phyloP scores from a whole-genome alignment of 2,797 vertebrate genomes.

The Enoplosus armatus region DNA sequence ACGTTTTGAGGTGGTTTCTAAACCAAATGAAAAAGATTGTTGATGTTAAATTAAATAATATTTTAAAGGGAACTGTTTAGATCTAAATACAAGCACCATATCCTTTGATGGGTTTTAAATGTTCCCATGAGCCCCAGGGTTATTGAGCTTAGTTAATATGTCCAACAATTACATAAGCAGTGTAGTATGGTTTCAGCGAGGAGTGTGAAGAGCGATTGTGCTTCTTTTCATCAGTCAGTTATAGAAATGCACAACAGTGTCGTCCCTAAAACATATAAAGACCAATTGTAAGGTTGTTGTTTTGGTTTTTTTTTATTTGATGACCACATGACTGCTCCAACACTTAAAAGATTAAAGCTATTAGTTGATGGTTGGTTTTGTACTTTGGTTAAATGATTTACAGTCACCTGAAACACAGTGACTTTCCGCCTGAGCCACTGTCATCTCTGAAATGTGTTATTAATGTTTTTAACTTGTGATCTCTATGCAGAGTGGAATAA shows the following conservation, averaged over 20 bases:
- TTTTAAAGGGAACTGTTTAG: neutral
- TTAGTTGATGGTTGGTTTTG: neutral
- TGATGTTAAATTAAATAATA: neutral
- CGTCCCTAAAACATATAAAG: neutral
- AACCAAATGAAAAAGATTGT: constrained; percentile 2
- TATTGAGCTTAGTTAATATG: neutral
- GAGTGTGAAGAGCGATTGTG: neutral
- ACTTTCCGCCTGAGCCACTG: neutral
- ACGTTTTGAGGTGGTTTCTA: constrained; percentile 1
- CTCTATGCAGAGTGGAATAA: neutral
- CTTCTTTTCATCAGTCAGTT: neutral
- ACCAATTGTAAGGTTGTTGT: neutral
- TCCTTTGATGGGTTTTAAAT: neutral
- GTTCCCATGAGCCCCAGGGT: neutral
- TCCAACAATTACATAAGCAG: neutral
- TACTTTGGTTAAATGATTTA: neutral
- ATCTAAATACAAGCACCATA: neutral
- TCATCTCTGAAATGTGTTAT: constrained; percentile 1
- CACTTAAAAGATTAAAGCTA: neutral
- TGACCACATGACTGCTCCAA: neutral
- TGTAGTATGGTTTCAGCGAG: neutral
- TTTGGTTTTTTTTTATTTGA: neutral
- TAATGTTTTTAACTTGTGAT: neutral
- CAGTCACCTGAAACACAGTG: neutral
- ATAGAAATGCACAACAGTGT: neutral